These are phyloP conservation scores for Sinocyclocheilus rhinocerous DNA, from an alignment of 2,113 vertebrate species.

Conservation along the genomic window DNA sequence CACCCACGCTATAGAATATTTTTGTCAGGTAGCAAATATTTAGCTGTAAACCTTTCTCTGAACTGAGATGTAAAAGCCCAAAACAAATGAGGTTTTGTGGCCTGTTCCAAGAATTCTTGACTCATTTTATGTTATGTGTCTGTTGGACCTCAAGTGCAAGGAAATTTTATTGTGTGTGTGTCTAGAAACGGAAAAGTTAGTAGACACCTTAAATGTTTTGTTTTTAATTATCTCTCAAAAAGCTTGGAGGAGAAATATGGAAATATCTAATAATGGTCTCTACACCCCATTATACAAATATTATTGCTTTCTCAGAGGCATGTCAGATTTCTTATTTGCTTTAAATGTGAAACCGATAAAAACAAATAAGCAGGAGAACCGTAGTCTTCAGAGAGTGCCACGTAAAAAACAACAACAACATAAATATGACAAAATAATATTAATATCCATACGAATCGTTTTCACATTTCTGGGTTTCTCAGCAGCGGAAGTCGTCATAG, in stretches of 20 bases:
- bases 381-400: not conserved
- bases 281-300: not conserved
- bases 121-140: not conserved
- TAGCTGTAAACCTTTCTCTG: conserved; percentile 43
- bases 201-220: not conserved
- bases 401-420: not conserved
- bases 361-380: not conserved
- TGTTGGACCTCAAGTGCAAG: not conserved
- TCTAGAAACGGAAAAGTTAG: not conserved
- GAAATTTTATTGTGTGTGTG: not conserved
- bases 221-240: not conserved
- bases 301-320: not conserved
- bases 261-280: not conserved
- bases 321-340: not conserved
- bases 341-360: not conserved
- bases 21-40: conserved; percentile 18
- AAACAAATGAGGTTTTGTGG: not conserved
- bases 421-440: not conserved
- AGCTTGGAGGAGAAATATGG: not conserved
- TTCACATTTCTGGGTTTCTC: too few relatives aligned
- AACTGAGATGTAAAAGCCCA: not conserved
- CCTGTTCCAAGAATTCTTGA: not conserved
- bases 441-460: too few relatives aligned
- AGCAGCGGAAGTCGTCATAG: too few relatives aligned
- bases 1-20: conserved; percentile 16